Evolutionary conservation across 2,797 vertebrate genomes (phyloP), one percentile per base, ranked within the genome.

Genomic region (Gymnopithys bicolor): DNA sequence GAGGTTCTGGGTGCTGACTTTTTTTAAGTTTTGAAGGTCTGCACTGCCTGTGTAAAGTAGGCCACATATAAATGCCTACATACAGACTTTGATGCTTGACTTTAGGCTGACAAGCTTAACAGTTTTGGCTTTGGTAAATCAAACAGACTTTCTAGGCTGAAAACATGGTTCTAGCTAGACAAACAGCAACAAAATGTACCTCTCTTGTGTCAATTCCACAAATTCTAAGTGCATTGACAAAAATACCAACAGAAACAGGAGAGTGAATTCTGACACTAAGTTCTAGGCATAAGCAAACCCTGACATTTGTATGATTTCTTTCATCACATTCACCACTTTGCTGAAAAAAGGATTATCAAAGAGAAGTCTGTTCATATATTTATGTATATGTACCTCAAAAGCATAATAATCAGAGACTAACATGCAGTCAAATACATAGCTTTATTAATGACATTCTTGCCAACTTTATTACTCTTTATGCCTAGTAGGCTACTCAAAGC

Each of bases 121-220:
- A 46, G 9, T 91, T 93, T 93, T 76, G 28, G 27, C 28, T 90
- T 67, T 88, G 84, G 84, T 78, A 93, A 92, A 78, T 82, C 80
- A 84, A 92, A 45, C 59, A 85, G 28, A 56, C 19, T 45, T 91
- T 37, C 55, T 79, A 70, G 39, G 46, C 16, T 90, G 79, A 93
- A 93, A 79, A 55, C 82, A 94, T 94, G 66, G 55, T 39, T 68
- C 28, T 75, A 68, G 41, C 22, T 92, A 85, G 55, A 51, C 30
- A 93, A 93, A 91, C 48, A 75, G 53, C 22, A 81, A 82, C 23
- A 66, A 75, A 62, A 60, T 32, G 10, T 82, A 19, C 37, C 41
- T 69, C 35, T 69, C 87, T 90, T 95, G 43, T 5, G 28, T 32
- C 35, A 18, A 4, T 86, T 94, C 58, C 77, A 86, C 28, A 85